Conservation (phyloP, 2,797 vertebrate genomes). For the Periparus ater region DNA sequence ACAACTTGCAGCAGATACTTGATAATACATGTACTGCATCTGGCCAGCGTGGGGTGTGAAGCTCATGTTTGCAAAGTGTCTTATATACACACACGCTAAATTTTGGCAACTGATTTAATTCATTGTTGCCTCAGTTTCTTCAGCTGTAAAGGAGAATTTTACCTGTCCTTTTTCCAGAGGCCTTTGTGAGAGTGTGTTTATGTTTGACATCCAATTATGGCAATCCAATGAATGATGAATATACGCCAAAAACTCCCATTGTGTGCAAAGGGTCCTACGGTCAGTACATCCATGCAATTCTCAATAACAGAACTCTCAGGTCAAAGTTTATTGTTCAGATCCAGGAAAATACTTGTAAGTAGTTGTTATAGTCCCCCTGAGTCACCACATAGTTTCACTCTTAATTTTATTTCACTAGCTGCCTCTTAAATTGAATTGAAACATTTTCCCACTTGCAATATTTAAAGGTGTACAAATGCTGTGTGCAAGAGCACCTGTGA, state of each 20-base stretch:
- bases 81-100: neutral
- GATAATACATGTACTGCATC: too few relatives aligned
- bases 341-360: neutral
- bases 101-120: neutral
- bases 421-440: slow-evolving; percentile 33
- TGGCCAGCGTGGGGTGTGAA: neutral
- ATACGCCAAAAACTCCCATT: neutral
- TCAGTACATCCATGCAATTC: neutral
- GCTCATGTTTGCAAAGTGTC: neutral
- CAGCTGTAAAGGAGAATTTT: neutral
- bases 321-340: neutral
- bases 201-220: neutral
- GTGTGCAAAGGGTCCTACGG: neutral
- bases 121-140: neutral
- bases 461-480: slow-evolving; percentile 64
- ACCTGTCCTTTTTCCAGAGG: neutral
- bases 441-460: slow-evolving; percentile 69
- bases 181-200: neutral
- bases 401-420: slow-evolving; percentile 41
- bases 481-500: slow-evolving; percentile 52
- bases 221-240: neutral
- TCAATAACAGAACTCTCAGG: neutral
- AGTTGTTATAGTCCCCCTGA: neutral
- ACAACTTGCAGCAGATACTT: neutral
- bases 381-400: slow-evolving; percentile 2